Percentiles rank a stretch among this genome's conserved stretches.
Conservation (phyloP, 2,797 vertebrate species). For the Helarctos malayanus region DNA sequence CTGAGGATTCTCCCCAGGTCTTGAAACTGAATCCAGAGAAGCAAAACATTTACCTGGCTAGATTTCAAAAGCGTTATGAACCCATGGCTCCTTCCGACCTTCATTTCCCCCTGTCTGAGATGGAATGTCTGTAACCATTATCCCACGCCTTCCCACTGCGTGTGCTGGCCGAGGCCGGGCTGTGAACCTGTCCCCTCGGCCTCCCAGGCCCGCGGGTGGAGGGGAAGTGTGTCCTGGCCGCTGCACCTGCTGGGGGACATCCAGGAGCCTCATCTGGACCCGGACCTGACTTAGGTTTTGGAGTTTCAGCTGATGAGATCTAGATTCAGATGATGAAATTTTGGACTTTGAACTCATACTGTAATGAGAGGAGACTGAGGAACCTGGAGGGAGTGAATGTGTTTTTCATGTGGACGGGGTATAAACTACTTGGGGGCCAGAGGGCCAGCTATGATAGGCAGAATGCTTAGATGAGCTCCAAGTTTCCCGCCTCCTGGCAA, state of each 20-base stretch:
- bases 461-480: not conserved
- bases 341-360: not conserved
- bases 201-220: too few relatives aligned
- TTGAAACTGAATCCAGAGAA: not conserved
- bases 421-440: not conserved
- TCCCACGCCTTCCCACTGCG: not conserved
- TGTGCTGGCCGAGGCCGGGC: too few relatives aligned
- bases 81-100: not conserved
- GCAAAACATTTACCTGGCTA: not conserved
- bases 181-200: not conserved
- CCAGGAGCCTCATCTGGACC: not conserved
- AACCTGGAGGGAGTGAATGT: not conserved
- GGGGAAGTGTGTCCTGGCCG: not conserved
- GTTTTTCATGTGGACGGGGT: not conserved
- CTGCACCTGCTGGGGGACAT: not conserved
- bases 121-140: not conserved
- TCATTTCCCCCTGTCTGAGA: not conserved
- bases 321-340: not conserved
- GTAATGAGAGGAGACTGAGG: not conserved
- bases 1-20: not conserved
- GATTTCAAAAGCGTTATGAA: not conserved
- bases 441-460: not conserved
- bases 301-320: not conserved
- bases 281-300: not conserved
- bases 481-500: not conserved